Base-by-base conservation (phyloP, 2,113 vertebrate genomes). In the Cyanoderma ruficeps region DNA sequence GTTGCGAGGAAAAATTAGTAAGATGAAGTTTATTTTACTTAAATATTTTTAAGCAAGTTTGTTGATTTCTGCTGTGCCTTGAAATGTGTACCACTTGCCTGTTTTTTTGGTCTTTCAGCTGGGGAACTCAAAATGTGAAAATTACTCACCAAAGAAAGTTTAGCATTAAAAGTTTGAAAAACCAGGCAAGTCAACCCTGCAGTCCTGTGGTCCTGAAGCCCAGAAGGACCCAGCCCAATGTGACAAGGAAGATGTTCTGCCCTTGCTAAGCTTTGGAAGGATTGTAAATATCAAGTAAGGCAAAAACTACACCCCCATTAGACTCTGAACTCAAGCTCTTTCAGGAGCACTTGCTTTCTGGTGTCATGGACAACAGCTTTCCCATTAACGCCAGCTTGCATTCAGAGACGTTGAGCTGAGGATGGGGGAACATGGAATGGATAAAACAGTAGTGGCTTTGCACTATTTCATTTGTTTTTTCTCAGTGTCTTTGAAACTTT, bases 361-460 rank as follows among this genome's bases (percentile, higher is more conserved):
- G 14, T 55, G 44, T 57, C 23, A 59, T 0, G 0, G 35, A 31
- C 17, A 39, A 6, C 1, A 1, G 50, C 37, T 22, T 65, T 86
- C 25, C 33, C 60, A 15, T 33, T 50, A 67, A 65, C 5, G 3
- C 20, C 35, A 46, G 11, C 53, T 65, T 67, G 13, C 15, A 65
- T 21, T 18, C 25, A 50, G 64, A 50, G 27, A 46, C 0, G 0
- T 6, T 83, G 15, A 76, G 20, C 33, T 87, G 70, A 90, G 52
- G 46, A 19, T 35, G 30, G 8, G 20, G 52, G n/a, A 72, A 69
- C 0, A 0, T 0, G 2, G 7, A 57, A 6, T 7, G 7, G 18
- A 31, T 46, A 56, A 64, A 86, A 46, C 20, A 53, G 10, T 17
- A 33, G 15, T 44, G 44, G 42, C 20, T 63, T 41, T 25, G 9